Base-by-base conservation (phyloP, 1,140 invertebrate species). In the Drosophila bocki region DNA sequence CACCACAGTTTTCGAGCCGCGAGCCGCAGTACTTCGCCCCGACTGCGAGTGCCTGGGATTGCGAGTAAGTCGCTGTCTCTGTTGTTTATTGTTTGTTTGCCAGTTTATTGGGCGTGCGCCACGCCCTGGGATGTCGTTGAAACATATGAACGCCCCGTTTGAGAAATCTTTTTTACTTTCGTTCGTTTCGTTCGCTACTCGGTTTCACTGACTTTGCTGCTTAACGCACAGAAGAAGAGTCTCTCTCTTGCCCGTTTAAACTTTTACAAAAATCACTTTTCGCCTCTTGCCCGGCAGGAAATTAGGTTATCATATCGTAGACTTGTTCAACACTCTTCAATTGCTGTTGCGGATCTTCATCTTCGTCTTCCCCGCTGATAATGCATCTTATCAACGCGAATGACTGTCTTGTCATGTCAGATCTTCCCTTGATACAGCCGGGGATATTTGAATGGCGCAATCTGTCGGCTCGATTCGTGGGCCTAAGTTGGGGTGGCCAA, bases 281-380 rank as follows among this genome's bases (percentile, higher is more conserved):
- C 61, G 60, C 75, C 80, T 54, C 58, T 59, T 82, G 60, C 50
- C 59, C 50, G 61, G 61, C 56, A 51, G 69, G 45, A 80, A 91
- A 87, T 90, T 91, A 91, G 82, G 91, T 91, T 86, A 91, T 91
- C 91, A 91, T 91, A 91, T 84, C 81, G 82, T 91, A 76, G 76
- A 72, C 85, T 81, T 90, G 91, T 84, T 91, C 58, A 82, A 91
- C 85, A 91, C 80, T 82, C 84, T 91, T 87, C 61, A 91, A 82
- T 88, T 90, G 71, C 67, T 70, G 75, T 78, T 84, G 88, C 77
- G 75, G 85, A 84, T 90, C 86, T 84, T 91, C 91, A 87, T 91
- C 91, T 87, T 91, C 91, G 91, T 91, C 91, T 84, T 91, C 91
- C 91, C 67, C 91, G 85, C 81, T 91, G 90, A 91, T 91, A 91